phyloP scores from a whole-genome alignment of 2,113 vertebrate genomes.

The Xiphorhynchus elegans region DNA sequence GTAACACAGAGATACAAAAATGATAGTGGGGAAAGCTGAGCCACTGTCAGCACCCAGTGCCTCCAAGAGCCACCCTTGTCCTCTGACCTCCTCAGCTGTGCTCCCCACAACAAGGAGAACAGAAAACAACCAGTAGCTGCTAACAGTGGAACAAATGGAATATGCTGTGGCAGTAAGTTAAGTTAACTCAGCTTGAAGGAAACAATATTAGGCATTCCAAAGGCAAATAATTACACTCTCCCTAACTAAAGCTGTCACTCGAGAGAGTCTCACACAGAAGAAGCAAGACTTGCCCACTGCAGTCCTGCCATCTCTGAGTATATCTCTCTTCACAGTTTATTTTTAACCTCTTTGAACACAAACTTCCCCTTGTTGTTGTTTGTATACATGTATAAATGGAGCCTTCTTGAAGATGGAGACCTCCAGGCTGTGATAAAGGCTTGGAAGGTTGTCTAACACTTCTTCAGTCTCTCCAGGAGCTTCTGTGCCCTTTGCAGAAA shows the following conservation, averaged over 20 bases:
- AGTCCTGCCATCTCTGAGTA: background rate
- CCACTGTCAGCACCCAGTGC: background rate
- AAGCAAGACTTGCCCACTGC: background rate
- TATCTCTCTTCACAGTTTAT: background rate
- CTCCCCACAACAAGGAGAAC: background rate
- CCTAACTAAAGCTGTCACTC: slow-evolving; percentile 21
- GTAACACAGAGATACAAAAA: background rate
- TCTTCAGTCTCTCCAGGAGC: background rate
- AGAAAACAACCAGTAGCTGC: background rate
- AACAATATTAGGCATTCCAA: slow-evolving; percentile 20
- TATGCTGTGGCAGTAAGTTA: background rate
- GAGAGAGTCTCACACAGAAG: background rate
- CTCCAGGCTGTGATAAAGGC: background rate
- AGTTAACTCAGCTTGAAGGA: slow-evolving; percentile 6
- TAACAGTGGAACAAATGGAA: background rate
- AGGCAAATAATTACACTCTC: background rate
- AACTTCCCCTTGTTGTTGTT: background rate
- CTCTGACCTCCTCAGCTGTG: background rate
- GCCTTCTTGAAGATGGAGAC: background rate
- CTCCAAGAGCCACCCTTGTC: background rate
- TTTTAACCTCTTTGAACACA: background rate
- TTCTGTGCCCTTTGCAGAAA: background rate
- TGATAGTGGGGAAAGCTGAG: background rate
- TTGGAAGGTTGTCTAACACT: background rate
- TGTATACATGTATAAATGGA: background rate